Evolutionary conservation across 2,113 vertebrate genomes (phyloP).

Genomic region (Dissostichus mawsoni): DNA sequence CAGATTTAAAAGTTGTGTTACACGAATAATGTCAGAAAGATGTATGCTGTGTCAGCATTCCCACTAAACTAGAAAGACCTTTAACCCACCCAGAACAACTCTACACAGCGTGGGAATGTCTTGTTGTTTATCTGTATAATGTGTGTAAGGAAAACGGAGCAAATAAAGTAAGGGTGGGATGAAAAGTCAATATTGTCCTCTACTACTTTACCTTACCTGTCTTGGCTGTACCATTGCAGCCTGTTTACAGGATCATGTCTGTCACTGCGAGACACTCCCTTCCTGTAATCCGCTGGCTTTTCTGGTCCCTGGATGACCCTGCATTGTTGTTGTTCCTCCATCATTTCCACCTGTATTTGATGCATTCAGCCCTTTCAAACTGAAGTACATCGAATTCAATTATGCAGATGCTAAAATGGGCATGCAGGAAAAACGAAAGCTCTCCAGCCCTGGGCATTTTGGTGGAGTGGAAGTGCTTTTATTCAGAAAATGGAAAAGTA

Average conservation of each 20-base stretch:
- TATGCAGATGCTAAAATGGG: background rate
- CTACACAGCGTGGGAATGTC: background rate
- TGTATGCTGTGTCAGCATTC: no score
- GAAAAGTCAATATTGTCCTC: constrained; percentile 44
- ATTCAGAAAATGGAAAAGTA: background rate
- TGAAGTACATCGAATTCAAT: background rate
- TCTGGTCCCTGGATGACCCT: background rate
- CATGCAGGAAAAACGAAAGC: background rate
- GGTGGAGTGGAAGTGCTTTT: background rate
- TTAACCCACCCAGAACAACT: background rate
- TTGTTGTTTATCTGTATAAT: background rate
- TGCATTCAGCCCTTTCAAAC: background rate
- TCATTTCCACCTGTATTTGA: background rate
- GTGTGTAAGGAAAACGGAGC: constrained; percentile 1
- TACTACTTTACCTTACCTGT: background rate
- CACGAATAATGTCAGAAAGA: no score
- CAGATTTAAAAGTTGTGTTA: no score
- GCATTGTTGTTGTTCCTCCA: background rate
- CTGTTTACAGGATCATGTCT: background rate
- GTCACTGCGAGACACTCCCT: background rate
- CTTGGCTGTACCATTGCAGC: background rate
- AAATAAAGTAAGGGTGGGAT: constrained; percentile 32
- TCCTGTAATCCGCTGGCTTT: background rate
- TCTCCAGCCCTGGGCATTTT: background rate
- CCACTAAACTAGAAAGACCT: background rate